Conservation (phyloP, 2,888 invertebrate species). For the Tetragonula carbonaria region DNA sequence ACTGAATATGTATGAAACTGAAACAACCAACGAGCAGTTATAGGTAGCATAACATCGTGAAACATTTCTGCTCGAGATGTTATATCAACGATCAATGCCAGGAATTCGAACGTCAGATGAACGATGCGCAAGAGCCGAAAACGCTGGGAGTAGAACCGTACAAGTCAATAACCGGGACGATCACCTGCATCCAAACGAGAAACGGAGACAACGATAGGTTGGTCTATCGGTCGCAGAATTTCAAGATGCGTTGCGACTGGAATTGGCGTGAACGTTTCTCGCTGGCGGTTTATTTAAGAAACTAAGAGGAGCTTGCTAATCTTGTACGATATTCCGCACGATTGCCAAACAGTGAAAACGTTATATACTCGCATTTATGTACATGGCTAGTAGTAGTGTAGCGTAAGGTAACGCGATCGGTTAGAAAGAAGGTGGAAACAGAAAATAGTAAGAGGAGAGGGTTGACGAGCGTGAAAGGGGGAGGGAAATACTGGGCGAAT, state of each 20-base stretch:
- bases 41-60: neutral
- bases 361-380: neutral
- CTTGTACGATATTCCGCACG: neutral
- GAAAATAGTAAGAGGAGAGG: slow-evolving; percentile 8
- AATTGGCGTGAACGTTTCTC: neutral
- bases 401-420: slow-evolving; percentile 64
- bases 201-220: neutral
- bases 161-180: slow-evolving; percentile 35
- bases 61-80: neutral
- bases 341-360: neutral
- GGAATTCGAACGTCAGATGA: neutral
- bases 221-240: neutral
- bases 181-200: slow-evolving; percentile 6
- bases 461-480: neutral
- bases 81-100: neutral
- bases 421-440: slow-evolving; percentile 43
- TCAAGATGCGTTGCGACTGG: neutral
- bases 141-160: neutral
- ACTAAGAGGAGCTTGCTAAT: neutral
- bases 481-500: neutral
- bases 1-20: neutral
- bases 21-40: neutral
- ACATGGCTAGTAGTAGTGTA: slow-evolving; percentile 49
- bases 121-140: slow-evolving; percentile 14
- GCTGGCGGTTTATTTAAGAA: too few relatives aligned